Percentiles rank a stretch among this genome's conserved stretches.
phyloP scores from a whole-genome alignment of 2,113 vertebrate species.

The Stomatorhinus ivindoensis region DNA sequence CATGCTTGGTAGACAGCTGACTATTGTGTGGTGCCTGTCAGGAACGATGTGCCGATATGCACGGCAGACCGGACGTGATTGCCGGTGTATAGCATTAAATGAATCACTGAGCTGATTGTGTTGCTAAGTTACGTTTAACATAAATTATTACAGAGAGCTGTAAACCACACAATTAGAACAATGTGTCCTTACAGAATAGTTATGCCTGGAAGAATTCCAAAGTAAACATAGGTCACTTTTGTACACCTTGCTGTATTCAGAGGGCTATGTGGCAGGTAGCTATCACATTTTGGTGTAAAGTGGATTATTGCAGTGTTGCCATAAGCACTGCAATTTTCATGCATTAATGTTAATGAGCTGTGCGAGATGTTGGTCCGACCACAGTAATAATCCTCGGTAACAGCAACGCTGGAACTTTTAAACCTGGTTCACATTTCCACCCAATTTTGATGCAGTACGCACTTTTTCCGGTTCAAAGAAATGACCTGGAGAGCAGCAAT shows the following conservation, averaged over 20 bases:
- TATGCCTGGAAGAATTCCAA: not conserved
- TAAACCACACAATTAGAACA: constrained; percentile 13
- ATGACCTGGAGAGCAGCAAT: constrained; percentile 14
- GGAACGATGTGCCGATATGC: not conserved
- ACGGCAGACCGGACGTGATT: not conserved
- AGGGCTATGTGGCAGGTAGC: not conserved
- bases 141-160: constrained; percentile 23
- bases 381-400: constrained; percentile 32
- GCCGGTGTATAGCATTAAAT: not conserved
- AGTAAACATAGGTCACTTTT: not conserved
- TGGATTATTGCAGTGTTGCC: not conserved
- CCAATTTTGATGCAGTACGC: constrained; percentile 17
- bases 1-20: constrained; percentile 53
- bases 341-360: constrained; percentile 33
- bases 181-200: constrained; percentile 4
- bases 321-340: constrained; percentile 26
- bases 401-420: constrained; percentile 15
- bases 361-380: constrained; percentile 27
- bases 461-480: constrained; percentile 29
- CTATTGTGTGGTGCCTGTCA: constrained; percentile 45
- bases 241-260: not conserved
- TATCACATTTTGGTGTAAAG: not conserved
- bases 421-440: constrained; percentile 37
- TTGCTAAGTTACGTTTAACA: constrained; percentile 8
- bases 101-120: not conserved